Evolutionary conservation across 92 coral and sea anemone genomes (phyloP).

Genomic region (Umimayanthus chanpuru): DNA sequence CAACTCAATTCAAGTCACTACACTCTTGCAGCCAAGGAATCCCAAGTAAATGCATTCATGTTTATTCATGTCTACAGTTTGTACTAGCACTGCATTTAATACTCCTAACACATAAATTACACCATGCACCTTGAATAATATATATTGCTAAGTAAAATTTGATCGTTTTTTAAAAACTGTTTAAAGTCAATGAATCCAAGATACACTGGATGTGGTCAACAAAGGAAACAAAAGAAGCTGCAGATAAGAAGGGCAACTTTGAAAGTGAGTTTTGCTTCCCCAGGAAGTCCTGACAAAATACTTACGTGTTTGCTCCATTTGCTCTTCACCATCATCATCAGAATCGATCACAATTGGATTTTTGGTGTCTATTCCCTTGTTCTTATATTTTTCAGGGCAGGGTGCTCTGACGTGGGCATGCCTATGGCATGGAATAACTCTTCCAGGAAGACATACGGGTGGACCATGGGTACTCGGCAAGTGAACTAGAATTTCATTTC

Average conservation of each 20-base stretch:
- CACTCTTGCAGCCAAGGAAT: too few relatives aligned
- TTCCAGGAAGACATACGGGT: constrained; percentile 1
- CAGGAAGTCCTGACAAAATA: not conserved
- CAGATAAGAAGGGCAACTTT: not conserved
- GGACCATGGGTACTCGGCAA: not conserved
- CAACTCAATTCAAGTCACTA: too few relatives aligned
- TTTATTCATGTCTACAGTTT: too few relatives aligned
- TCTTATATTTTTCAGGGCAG: constrained; percentile 28
- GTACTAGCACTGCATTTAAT: too few relatives aligned
- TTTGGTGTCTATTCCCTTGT: constrained; percentile 2
- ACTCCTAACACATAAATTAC: too few relatives aligned
- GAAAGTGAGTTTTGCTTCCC: not conserved
- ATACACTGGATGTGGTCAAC: too few relatives aligned
- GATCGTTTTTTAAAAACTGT: too few relatives aligned
- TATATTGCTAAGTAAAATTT: too few relatives aligned
- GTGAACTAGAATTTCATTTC: constrained; percentile 13
- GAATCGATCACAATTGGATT: constrained; percentile 38
- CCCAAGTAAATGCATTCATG: too few relatives aligned
- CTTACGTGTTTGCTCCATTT: not conserved
- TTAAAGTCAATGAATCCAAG: too few relatives aligned
- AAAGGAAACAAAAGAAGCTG: too few relatives aligned
- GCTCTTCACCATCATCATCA: constrained; percentile 26
- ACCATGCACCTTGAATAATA: too few relatives aligned
- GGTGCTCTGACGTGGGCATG: not conserved
- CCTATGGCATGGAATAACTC: not conserved